Percentiles rank a stretch among this genome's conserved stretches.
phyloP scores from a whole-genome alignment of 2,888 invertebrate species.

The Cephus runcator region DNA sequence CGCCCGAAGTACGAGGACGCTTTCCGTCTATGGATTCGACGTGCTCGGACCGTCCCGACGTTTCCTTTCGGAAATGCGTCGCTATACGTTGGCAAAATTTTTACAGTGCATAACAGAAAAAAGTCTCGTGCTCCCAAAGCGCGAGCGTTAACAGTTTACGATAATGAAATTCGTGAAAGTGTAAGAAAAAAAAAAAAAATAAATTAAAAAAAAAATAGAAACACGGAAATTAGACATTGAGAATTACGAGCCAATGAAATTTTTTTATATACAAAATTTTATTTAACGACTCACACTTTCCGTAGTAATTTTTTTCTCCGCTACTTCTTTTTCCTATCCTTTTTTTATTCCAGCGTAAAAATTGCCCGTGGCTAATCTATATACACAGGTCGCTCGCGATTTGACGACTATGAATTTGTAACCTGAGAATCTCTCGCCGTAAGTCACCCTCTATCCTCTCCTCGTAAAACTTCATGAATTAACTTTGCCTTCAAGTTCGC shows the following conservation, averaged over 20 bases:
- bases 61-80: background rate
- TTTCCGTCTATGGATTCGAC: background rate
- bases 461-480: too few relatives aligned
- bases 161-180: too few relatives aligned
- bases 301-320: too few relatives aligned
- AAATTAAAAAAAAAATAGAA: too few relatives aligned
- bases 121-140: background rate
- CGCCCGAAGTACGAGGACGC: constrained; percentile 17
- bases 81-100: background rate
- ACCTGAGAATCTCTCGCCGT: constrained; percentile 35
- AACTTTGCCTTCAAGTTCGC: too few relatives aligned
- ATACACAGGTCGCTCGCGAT: constrained; percentile 49
- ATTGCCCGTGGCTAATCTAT: constrained; percentile 49
- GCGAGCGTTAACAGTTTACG: background rate
- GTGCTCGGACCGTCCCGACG: background rate
- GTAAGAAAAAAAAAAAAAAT: too few relatives aligned
- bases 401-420: constrained; percentile 43
- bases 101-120: background rate
- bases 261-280: too few relatives aligned
- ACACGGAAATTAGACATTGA: too few relatives aligned
- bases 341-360: constrained; percentile 35
- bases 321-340: too few relatives aligned
- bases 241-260: too few relatives aligned
- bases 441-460: background rate
- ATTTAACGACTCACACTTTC: too few relatives aligned